These are phyloP conservation scores for Tridacna gigas DNA, from an alignment of 2,888 invertebrate genomes.

Conservation along the genomic window DNA sequence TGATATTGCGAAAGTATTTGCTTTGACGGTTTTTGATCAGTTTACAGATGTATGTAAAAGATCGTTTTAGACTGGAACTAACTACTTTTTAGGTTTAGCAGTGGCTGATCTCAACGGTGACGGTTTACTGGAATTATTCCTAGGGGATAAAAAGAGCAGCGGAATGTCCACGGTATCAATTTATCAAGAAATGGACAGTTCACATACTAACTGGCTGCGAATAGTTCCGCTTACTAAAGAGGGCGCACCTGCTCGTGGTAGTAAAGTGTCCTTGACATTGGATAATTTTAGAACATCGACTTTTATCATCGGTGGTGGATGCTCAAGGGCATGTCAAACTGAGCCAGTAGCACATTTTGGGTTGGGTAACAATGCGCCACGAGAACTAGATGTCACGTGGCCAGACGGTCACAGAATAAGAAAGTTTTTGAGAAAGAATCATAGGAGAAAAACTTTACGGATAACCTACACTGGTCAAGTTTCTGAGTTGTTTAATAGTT, in stretches of 20 bases:
- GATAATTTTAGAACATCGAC: constrained; percentile 49
- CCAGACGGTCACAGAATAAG: constrained; percentile 65
- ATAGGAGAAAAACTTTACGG: constrained; percentile 35
- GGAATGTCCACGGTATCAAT: constrained; percentile 37
- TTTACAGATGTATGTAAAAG: too few species aligned
- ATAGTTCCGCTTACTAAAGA: constrained; percentile 73
- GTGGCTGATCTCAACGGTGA: constrained; percentile 78
- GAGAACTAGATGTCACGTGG: constrained; percentile 67
- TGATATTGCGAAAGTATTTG: too few species aligned
- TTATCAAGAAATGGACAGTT: constrained; percentile 7
- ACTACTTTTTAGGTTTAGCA: constrained; percentile 67
- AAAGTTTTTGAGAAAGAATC: constrained; percentile 27
- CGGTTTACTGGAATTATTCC: constrained; percentile 76
- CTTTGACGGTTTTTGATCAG: too few species aligned
- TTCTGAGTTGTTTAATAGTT: background rate
- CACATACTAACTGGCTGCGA: constrained; percentile 73
- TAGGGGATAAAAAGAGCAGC: constrained; percentile 70
- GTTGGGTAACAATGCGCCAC: constrained; percentile 55
- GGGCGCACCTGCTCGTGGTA: constrained; percentile 80
- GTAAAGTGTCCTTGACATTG: constrained; percentile 73
- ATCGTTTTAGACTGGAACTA: too few species aligned
- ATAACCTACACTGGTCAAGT: constrained; percentile 52
- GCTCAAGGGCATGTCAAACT: constrained; percentile 80
- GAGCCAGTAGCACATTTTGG: constrained; percentile 82
- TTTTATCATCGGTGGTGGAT: constrained; percentile 76